phyloP scores from a whole-genome alignment of 2,888 invertebrate species.

The Sthenelais limicola region DNA sequence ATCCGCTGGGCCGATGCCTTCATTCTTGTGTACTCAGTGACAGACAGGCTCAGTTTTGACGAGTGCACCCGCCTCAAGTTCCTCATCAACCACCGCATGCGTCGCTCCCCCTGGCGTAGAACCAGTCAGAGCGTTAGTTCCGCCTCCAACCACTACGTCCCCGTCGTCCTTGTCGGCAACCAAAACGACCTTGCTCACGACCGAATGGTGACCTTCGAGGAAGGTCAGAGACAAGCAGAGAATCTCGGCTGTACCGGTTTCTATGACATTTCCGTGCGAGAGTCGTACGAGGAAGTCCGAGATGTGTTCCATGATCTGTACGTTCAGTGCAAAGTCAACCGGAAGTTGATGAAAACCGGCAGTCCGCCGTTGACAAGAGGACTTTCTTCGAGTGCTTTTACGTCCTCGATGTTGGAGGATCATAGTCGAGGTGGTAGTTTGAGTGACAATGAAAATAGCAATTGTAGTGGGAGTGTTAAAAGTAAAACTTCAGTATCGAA shows the following conservation, averaged over 20 bases:
- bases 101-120: not conserved
- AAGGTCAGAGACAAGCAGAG: slow-evolving; percentile 54
- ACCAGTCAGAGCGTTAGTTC: slow-evolving; percentile 45
- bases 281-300: slow-evolving; percentile 29
- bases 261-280: slow-evolving; percentile 40
- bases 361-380: not conserved
- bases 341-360: not conserved
- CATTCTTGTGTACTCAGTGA: slow-evolving; percentile 88
- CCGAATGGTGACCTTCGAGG: slow-evolving; percentile 77
- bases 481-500: slow-evolving; percentile 2
- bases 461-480: slow-evolving; percentile 14
- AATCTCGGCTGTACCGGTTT: slow-evolving; percentile 53
- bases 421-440: not conserved
- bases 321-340: not conserved
- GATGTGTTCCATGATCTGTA: slow-evolving; percentile 32
- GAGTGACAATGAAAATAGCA: not conserved
- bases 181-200: slow-evolving; percentile 85
- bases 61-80: slow-evolving; percentile 64
- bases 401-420: no score
- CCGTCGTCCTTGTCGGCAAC: slow-evolving; percentile 87
- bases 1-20: slow-evolving; percentile 92
- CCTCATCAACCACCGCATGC: slow-evolving; percentile 62
- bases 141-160: slow-evolving; percentile 78
- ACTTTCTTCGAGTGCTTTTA: not conserved
- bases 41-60: slow-evolving; percentile 87